These are phyloP conservation scores for Danaus melanippus DNA, from an alignment of 1,140 invertebrate genomes.

Conservation along the genomic window DNA sequence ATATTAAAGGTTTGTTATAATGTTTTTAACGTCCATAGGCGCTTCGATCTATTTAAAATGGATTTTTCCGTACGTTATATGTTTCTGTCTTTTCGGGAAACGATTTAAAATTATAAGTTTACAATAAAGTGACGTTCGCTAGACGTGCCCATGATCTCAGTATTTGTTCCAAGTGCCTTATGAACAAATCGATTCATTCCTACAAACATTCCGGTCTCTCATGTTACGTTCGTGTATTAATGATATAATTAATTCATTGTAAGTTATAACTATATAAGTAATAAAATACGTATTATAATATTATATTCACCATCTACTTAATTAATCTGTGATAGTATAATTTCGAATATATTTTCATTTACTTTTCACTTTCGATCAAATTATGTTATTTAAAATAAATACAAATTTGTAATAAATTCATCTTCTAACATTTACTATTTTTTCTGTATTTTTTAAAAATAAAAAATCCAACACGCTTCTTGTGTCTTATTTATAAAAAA, in stretches of 20 bases:
- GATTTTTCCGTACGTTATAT: constrained; percentile 17
- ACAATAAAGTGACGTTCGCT: constrained; percentile 6
- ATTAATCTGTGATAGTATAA: constrained; percentile 53
- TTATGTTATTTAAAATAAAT: constrained; percentile 30
- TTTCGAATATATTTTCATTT: constrained; percentile 17
- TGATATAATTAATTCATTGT: constrained; percentile 1
- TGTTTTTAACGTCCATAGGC: constrained; percentile 49
- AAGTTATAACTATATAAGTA: constrained; percentile 16
- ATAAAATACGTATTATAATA: constrained; percentile 19
- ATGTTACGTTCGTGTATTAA: constrained; percentile 5
- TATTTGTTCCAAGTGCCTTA: constrained; percentile 71
- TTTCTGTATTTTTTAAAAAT: constrained; percentile 67
- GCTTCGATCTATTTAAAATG: constrained; percentile 29
- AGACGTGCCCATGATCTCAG: constrained; percentile 41
- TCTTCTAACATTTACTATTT: constrained; percentile 66
- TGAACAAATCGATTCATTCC: constrained; percentile 66
- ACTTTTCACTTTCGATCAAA: constrained; percentile 11
- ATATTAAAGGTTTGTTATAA: constrained; percentile 19
- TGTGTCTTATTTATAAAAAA: constrained; percentile 16
- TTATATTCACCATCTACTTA: constrained; percentile 37
- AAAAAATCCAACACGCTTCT: constrained; percentile 48
- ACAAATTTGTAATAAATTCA: constrained; percentile 70
- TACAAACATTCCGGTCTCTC: constrained; percentile 41
- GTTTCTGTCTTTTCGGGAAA: constrained; percentile 10
- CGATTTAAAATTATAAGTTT: constrained; percentile 25